A percentile compares a stretch with the other conserved stretches of the same genome.
Conservation (phyloP, 2,113 vertebrate species). For the Ceyx margarethae region DNA sequence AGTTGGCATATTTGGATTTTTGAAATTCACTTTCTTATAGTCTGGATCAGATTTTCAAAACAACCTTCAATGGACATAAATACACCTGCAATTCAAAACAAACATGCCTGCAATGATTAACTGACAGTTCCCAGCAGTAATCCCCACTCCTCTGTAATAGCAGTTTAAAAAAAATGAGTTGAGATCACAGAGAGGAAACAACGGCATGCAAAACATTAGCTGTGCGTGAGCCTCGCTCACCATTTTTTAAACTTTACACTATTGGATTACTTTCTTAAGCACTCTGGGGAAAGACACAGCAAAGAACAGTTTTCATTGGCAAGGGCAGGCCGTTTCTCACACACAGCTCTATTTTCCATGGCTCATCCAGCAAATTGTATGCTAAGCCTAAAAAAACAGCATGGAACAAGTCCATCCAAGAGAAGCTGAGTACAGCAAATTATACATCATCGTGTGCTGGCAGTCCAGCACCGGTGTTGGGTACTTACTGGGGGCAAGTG, state of each 20-base stretch:
- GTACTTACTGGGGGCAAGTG: background rate
- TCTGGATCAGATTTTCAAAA: background rate
- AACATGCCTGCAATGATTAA: background rate
- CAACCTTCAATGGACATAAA: background rate
- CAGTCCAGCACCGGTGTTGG: background rate
- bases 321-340: slow-evolving; percentile 32
- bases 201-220: background rate
- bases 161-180: background rate
- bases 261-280: slow-evolving; percentile 38
- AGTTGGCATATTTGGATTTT: background rate
- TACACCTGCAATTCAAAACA: background rate
- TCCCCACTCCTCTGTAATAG: background rate
- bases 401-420: background rate
- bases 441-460: background rate
- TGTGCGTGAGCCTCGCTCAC: background rate
- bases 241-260: background rate
- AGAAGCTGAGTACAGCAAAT: rapidly evolving
- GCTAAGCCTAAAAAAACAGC: slow-evolving; percentile 3
- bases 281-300: slow-evolving; percentile 11
- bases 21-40: background rate
- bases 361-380: background rate
- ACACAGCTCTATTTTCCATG: background rate
- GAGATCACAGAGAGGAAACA: background rate
- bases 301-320: slow-evolving; percentile 50
- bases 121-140: background rate